phyloP scores from a whole-genome alignment of 2,888 invertebrate genomes.

The Rugalucina vietnamica region DNA sequence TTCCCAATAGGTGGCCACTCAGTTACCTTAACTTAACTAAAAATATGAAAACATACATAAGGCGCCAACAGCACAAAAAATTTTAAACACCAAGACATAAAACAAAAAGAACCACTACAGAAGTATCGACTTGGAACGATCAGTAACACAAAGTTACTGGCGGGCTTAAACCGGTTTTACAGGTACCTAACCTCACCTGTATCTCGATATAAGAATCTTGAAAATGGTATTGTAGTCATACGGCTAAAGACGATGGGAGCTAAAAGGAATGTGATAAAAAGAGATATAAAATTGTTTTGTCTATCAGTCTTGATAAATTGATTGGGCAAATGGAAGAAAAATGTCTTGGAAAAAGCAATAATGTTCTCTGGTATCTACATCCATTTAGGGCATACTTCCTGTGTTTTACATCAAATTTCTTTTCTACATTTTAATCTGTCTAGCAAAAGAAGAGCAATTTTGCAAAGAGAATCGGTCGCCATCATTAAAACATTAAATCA shows the following conservation, averaged over 20 bases:
- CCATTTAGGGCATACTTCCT: constrained; percentile 5
- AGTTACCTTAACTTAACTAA: no score
- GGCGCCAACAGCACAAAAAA: no score
- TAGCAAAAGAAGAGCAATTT: neutral
- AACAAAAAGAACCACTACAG: no score
- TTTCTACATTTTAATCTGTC: neutral
- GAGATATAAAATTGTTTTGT: constrained; percentile 64
- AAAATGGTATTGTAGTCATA: constrained; percentile 59
- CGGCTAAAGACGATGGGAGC: constrained; percentile 47
- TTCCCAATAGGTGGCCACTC: no score
- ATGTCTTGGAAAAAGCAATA: constrained; percentile 68
- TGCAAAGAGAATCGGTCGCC: no score
- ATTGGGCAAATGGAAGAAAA: constrained; percentile 61
- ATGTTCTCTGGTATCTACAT: constrained; percentile 58
- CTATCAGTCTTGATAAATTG: constrained; percentile 64
- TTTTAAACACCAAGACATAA: no score
- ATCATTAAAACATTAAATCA: no score
- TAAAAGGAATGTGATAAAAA: constrained; percentile 67
- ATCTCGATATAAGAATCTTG: constrained; percentile 63
- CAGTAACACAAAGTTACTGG: no score
- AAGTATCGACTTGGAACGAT: no score
- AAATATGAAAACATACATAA: no score
- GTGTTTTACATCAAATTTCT: neutral
- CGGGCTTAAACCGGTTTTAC: no score
- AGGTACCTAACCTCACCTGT: no score